Conservation (phyloP, 2,888 invertebrate species). For the Athalia rosae region DNA sequence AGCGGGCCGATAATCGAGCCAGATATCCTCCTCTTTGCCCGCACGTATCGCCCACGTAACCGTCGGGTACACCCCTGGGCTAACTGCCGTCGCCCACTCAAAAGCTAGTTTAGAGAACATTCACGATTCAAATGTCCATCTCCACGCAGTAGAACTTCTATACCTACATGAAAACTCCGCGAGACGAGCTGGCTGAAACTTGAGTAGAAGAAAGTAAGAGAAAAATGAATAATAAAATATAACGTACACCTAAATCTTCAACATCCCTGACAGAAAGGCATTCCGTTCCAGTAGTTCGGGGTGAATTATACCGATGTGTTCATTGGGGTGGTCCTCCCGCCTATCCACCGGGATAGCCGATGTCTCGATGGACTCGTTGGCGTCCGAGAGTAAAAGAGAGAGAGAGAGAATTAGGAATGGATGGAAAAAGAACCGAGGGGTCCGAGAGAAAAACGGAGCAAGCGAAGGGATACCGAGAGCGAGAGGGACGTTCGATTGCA, state of each 20-base stretch:
- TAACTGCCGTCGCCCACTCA: constrained; percentile 26
- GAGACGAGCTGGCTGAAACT: neutral
- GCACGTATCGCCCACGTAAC: neutral
- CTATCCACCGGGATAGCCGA: neutral
- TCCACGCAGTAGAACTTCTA: neutral
- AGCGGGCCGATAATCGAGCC: constrained; percentile 5
- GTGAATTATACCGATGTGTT: constrained; percentile 38
- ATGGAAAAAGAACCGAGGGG: neutral
- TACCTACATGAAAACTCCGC: neutral
- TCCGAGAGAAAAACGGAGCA: constrained; percentile 8
- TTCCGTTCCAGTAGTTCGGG: constrained; percentile 9
- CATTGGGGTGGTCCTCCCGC: neutral
- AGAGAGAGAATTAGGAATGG: neutral
- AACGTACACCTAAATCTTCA: no score
- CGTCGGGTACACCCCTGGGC: constrained; percentile 19
- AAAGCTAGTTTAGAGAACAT: constrained; percentile 1
- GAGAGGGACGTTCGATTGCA: constrained; percentile 37
- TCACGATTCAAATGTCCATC: constrained; percentile 25
- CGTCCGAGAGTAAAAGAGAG: neutral
- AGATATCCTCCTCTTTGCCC: constrained; percentile 22
- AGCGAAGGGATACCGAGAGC: neutral
- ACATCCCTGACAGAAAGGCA: no score
- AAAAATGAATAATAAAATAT: constrained; percentile 12
- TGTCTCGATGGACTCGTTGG: constrained; percentile 4
- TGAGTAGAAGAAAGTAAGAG: neutral